A percentile compares a stretch with the other conserved stretches of the same genome.
Evolutionary conservation across 2,888 invertebrate genomes (phyloP).

Genomic region (Mechanitis mazaeus): DNA sequence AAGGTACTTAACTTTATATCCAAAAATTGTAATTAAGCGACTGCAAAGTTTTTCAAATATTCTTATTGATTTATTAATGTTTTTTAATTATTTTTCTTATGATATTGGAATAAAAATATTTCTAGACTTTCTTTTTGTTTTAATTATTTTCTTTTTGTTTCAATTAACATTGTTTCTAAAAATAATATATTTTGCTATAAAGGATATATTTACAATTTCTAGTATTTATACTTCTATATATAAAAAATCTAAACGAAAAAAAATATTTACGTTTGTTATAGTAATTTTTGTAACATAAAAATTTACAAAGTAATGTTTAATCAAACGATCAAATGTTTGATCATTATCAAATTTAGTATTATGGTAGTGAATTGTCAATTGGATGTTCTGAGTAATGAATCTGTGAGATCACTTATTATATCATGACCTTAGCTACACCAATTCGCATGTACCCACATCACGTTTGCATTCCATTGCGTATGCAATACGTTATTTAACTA

Average conservation of each 20-base stretch:
- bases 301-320: too few species aligned
- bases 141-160: too few species aligned
- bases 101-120: too few species aligned
- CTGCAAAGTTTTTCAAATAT: neutral
- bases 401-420: slow-evolving; percentile 27
- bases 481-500: slow-evolving; percentile 27
- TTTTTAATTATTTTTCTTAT: too few species aligned
- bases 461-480: slow-evolving; percentile 35
- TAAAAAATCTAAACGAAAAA: too few species aligned
- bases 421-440: slow-evolving; percentile 45
- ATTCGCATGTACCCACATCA: slow-evolving; percentile 34
- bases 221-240: too few species aligned
- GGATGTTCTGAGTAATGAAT: slow-evolving; percentile 11
- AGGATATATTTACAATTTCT: too few species aligned
- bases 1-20: slow-evolving; percentile 9
- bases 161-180: too few species aligned
- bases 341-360: neutral
- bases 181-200: neutral
- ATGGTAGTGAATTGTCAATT: slow-evolving; percentile 8
- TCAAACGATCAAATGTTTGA: too few species aligned
- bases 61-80: neutral
- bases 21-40: slow-evolving; percentile 3
- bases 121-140: too few species aligned
- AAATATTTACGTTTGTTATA: too few species aligned
- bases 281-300: too few species aligned